These are phyloP conservation scores for Aspidiotus destructor DNA, from an alignment of 2,888 invertebrate species.

Conservation along the genomic window DNA sequence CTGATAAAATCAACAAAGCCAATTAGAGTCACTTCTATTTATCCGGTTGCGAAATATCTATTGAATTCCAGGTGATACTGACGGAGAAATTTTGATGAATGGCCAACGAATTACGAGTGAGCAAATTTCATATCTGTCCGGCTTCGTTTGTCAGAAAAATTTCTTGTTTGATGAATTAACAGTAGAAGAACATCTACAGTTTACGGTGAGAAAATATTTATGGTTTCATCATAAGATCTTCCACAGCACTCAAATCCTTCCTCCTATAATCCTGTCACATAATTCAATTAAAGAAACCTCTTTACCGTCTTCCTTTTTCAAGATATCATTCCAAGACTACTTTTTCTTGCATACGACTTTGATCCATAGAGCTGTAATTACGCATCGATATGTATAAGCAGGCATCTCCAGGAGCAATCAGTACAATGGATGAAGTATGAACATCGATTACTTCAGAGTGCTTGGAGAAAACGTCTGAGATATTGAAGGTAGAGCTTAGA, in stretches of 20 bases:
- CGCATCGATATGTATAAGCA: too few species aligned
- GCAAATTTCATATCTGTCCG: slow-evolving; percentile 64
- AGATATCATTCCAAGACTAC: too few species aligned
- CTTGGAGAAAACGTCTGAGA: too few species aligned
- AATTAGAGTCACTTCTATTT: too few species aligned
- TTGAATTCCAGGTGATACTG: slow-evolving; percentile 35
- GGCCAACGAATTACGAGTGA: slow-evolving; percentile 54
- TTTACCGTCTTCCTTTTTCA: background rate
- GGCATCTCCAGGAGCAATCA: too few species aligned
- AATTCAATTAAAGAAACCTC: background rate
- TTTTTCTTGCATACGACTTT: too few species aligned
- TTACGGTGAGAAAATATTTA: slow-evolving; percentile 56
- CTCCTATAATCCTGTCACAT: background rate
- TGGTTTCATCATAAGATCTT: background rate
- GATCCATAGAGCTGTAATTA: too few species aligned
- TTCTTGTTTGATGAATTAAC: slow-evolving; percentile 67
- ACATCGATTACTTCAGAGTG: too few species aligned
- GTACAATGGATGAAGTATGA: too few species aligned
- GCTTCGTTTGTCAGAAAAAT: slow-evolving; percentile 79
- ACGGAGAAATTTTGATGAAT: slow-evolving; percentile 62
- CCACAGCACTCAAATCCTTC: background rate
- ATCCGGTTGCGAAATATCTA: too few species aligned
- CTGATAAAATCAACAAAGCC: too few species aligned
- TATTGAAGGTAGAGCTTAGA: too few species aligned
- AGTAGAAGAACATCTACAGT: slow-evolving; percentile 71